Evolutionary conservation across 2,888 invertebrate species (phyloP), one percentile per base, ranked within the genome.

Genomic region (Beris chalybata): DNA sequence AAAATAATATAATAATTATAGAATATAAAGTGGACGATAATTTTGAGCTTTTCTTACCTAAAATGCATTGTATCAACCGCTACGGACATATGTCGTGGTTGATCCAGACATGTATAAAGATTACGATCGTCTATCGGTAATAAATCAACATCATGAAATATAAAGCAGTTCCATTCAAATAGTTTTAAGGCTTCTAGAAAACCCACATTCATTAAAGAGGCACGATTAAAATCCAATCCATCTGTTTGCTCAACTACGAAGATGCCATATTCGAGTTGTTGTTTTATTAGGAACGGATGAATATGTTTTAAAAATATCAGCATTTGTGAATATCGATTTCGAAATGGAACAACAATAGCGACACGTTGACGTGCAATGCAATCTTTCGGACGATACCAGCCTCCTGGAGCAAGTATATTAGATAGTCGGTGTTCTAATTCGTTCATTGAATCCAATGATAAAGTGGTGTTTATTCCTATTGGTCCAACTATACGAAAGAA

Each of bases 161-260:
- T 88, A 82, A 95, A 96, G 82, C 97, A 97, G 77, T 94, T 89
- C 85, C 89, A 93, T 47, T 85, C 83, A 47, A 83, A 84, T 5
- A 84, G 77, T 75, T 91, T 91, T 77, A 91, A 84, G 29, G 96
- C 95, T 82, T 98, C 97, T 71, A 86, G 85, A 81, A 90, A 97
- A 7, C 98, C 98, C 22, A 98, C 90, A 82, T 99, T 99, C 93
- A 99, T 94, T 71, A 99, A 84, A 85, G 93, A 92, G 4, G 96
- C 98, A 67, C 95, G 87, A 82, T 97, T 97, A 82, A 97, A 97
- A 52, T 86, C 84, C 69, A 77, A 78, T 12, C 78, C 79, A 71
- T 78, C 77, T 22, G 79, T 91, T 83, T 97, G 95, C 81, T 98
- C 97, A 44, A 98, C 85, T 56, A 97, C 86, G 79, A 92, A 95